Evolutionary conservation across 1,140 invertebrate species (phyloP).

Genomic region (Diabrotica virgifera): DNA sequence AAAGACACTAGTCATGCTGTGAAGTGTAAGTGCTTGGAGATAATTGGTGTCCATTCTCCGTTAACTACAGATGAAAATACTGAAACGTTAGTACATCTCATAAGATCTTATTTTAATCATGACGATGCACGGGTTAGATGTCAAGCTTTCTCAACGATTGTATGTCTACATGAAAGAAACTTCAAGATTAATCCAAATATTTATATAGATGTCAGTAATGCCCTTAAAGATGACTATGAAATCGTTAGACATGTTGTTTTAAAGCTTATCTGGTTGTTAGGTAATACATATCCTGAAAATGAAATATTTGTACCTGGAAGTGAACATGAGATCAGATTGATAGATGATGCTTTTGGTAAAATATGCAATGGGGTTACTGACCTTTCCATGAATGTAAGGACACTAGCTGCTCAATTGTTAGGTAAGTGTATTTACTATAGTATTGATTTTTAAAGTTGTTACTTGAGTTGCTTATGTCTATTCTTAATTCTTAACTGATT

Average conservation of each 20-base stretch:
- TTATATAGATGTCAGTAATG: conserved; percentile 78
- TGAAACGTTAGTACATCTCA: conserved; percentile 61
- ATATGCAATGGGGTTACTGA: conserved; percentile 93
- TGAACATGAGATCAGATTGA: conserved; percentile 76
- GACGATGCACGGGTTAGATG: conserved; percentile 88
- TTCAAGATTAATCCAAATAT: conserved; percentile 72
- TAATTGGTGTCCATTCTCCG: conserved; percentile 65
- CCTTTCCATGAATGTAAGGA: conserved; percentile 80
- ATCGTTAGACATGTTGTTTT: conserved; percentile 84
- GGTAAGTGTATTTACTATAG: not conserved
- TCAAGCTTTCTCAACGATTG: conserved; percentile 81
- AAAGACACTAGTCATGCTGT: conserved; percentile 72
- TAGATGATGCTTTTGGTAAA: conserved; percentile 96
- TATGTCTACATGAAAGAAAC: conserved; percentile 77
- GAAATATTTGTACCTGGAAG: conserved; percentile 63
- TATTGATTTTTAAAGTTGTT: not conserved
- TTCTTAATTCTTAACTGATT: not conserved
- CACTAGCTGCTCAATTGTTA: conserved; percentile 73
- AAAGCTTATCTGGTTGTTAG: conserved; percentile 80
- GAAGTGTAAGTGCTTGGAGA: conserved; percentile 72
- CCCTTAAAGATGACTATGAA: conserved; percentile 92
- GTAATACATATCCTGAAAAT: conserved; percentile 82
- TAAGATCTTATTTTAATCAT: conserved; percentile 78
- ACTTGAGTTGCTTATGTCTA: not conserved
- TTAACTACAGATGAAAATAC: conserved; percentile 53